Base-by-base conservation (phyloP, 1,140 invertebrate genomes). In the Druon quercuslanigerum region DNA sequence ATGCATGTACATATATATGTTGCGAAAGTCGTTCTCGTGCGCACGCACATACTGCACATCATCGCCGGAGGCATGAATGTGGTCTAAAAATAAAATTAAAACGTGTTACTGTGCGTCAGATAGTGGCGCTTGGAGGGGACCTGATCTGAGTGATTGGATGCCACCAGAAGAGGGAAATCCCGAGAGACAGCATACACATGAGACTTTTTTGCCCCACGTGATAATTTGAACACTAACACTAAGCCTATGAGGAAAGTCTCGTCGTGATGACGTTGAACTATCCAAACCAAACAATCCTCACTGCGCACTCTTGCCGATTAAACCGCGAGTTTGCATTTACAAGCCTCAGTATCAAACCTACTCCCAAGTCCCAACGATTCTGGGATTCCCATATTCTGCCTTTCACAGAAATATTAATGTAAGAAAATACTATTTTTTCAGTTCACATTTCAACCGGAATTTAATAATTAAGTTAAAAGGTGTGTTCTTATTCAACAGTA, bases 141-240 rank as follows among this genome's bases (percentile, higher is more conserved):
- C 40, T n/a, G 25, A 66, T 54, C 17, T 50, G 17, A 56, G 17
- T 76, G 82, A 87, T 87, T 87, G 86, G 86, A 72, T 76, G 76
- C 14, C 12, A 40, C 52, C 51, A 74, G 79, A 71, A 84, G 86
- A 81, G 86, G 86, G 85, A 87, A 87, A 87, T 87, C 84, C 86
- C 86, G 78, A 83, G 51, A 82, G 79, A 81, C 83, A 84, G 84
- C 81, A 40, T 20, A 66, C 60, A 40, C 17, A 17, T 40, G 40
- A 40, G 11, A 25, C 25, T 60, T 60, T 50, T 20, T 25, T 60
- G 20, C 33, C 33, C 25, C 40, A 66, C 16, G 57, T 33, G 20
- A 66, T 66, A 40, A 40, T 74, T 74, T 71, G 50, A 78, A 74
- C 72, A 50, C 60, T 70, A 66, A 78, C 56, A 50, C 77, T 2